Conservation (phyloP, 2,113 vertebrate genomes). For the Lycaon pictus region DNA sequence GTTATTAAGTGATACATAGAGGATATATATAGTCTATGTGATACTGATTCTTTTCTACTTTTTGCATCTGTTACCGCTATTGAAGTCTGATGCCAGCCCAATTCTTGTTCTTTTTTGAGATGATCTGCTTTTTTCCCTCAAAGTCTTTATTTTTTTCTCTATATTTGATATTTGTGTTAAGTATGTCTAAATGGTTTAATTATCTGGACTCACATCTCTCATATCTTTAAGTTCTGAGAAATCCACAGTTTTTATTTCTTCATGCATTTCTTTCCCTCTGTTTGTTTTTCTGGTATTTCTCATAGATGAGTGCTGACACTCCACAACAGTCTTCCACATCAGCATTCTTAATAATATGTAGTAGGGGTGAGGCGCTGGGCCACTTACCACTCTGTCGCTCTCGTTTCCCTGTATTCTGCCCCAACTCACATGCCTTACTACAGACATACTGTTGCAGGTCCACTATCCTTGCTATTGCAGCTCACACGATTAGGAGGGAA, state of each 20-base stretch:
- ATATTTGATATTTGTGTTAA: background rate
- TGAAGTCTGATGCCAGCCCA: background rate
- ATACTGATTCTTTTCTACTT: background rate
- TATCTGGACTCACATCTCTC: background rate
- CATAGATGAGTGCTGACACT: background rate
- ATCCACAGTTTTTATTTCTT: conserved; percentile 21
- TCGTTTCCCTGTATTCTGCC: background rate
- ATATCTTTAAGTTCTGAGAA: background rate
- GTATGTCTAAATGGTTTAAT: background rate
- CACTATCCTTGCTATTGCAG: background rate
- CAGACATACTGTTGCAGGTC: background rate
- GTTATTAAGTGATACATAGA: background rate
- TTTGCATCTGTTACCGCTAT: background rate
- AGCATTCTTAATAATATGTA: background rate
- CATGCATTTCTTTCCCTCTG: background rate
- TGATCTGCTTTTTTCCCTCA: conserved; percentile 34
- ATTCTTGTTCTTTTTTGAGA: conserved; percentile 24
- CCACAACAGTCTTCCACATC: background rate
- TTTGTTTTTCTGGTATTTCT: background rate
- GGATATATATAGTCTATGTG: background rate
- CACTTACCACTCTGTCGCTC: background rate
- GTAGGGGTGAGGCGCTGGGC: background rate
- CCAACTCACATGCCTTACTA: background rate
- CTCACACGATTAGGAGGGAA: background rate
- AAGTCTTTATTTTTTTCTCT: conserved; percentile 16